These are phyloP conservation scores for Tenebrio molitor DNA, from an alignment of 1,140 invertebrate species.

Conservation along the genomic window DNA sequence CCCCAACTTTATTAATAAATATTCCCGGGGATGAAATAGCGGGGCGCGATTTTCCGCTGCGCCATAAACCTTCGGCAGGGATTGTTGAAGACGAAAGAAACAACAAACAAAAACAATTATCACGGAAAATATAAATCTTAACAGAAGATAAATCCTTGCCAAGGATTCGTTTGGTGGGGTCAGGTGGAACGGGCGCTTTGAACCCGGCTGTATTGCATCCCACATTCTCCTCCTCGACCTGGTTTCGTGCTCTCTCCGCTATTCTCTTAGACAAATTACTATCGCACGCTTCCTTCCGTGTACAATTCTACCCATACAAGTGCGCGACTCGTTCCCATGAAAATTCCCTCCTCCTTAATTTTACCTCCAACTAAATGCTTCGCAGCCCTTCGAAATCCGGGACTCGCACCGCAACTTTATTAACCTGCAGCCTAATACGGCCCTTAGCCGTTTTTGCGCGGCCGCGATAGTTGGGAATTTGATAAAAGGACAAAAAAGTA, in stretches of 20 bases:
- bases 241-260: conserved; percentile 36
- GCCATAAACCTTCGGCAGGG: neutral
- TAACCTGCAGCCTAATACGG: neutral
- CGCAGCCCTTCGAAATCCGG: conserved; percentile 23
- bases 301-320: conserved; percentile 48
- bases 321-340: conserved; percentile 40
- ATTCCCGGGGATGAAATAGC: too few relatives aligned
- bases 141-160: conserved; percentile 31
- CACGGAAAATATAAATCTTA: conserved; percentile 44
- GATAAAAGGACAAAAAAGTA: too few relatives aligned
- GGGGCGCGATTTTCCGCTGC: too few relatives aligned
- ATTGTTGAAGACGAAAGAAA: conserved; percentile 21
- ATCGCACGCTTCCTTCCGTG: conserved; percentile 54
- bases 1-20: too few relatives aligned
- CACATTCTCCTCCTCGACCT: conserved; percentile 37
- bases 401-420: conserved; percentile 17
- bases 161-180: conserved; percentile 20
- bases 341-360: conserved; percentile 44
- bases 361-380: conserved; percentile 31
- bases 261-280: conserved; percentile 56
- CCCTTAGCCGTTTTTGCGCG: conserved; percentile 3
- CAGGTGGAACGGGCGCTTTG: conserved; percentile 33
- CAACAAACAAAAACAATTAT: conserved; percentile 44
- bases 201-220: conserved; percentile 32
- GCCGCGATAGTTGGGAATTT: too few relatives aligned